Conservation (phyloP, 2,113 vertebrate species). For the Chloroceryle aenea region DNA sequence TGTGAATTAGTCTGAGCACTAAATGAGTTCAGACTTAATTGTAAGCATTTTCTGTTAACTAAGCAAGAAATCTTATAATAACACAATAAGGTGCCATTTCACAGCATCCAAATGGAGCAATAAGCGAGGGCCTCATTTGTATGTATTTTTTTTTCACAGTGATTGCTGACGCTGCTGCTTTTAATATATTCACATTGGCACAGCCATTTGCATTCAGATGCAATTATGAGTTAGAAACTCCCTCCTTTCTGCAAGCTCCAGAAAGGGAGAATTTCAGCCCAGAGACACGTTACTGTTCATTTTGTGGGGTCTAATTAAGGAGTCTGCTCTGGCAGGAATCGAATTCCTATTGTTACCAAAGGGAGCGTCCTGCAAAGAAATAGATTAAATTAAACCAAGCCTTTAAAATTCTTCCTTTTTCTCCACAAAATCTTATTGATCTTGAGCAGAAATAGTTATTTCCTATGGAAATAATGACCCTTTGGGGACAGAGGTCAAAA, state of each 20-base stretch:
- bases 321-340: conserved; percentile 68
- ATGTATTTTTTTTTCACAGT: conserved; percentile 47
- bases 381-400: conserved; percentile 58
- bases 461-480: conserved; percentile 14
- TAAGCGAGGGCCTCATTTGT: conserved; percentile 57
- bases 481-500: not conserved
- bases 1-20: conserved; percentile 55
- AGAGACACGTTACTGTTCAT: conserved; percentile 70
- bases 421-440: conserved; percentile 55
- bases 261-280: conserved; percentile 71
- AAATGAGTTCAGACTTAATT: conserved; percentile 66
- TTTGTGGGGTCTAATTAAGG: conserved; percentile 73
- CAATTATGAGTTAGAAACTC: conserved; percentile 67
- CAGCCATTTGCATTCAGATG: conserved; percentile 71
- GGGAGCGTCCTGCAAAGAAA: conserved; percentile 69
- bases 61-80: conserved; percentile 69
- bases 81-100: conserved; percentile 67
- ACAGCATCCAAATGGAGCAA: conserved; percentile 64
- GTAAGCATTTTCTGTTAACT: conserved; percentile 65
- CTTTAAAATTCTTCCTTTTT: conserved; percentile 30
- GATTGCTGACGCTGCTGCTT: conserved; percentile 70
- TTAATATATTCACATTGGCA: conserved; percentile 73
- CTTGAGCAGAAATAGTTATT: conserved; percentile 44
- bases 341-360: conserved; percentile 69
- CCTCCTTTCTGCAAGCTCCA: conserved; percentile 52